Evolutionary conservation across 2,797 vertebrate species (phyloP).

Genomic region (Sylvia borin): DNA sequence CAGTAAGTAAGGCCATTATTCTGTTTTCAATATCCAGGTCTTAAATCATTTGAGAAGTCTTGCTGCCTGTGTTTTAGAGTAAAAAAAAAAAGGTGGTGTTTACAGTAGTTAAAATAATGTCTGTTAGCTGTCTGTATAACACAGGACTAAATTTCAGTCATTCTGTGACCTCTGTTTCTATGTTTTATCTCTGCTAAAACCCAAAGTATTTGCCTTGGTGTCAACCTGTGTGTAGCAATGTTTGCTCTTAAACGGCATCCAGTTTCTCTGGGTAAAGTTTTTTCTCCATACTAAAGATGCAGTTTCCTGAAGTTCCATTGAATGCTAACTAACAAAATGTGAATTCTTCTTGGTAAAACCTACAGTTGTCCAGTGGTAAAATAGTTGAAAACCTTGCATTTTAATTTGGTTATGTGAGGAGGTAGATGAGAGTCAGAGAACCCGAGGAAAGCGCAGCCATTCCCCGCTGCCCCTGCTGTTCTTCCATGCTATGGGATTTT

Average conservation of each 20-base stretch:
- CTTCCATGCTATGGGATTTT: neutral
- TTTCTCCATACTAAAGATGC: neutral
- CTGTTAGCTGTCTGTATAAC: neutral
- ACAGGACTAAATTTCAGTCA: neutral
- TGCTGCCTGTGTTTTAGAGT: neutral
- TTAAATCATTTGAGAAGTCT: neutral
- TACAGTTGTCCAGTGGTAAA: neutral
- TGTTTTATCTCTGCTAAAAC: neutral
- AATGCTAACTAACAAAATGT: neutral
- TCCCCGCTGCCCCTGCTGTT: neutral
- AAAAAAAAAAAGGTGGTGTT: neutral
- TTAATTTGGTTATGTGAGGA: accelerated
- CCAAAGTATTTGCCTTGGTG: neutral
- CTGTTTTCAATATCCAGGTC: neutral
- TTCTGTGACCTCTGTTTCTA: neutral
- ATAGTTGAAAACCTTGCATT: neutral
- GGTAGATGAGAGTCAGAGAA: neutral
- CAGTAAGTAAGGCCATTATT: neutral
- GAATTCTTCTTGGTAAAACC: neutral
- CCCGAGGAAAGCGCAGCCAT: neutral
- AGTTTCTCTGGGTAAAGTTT: neutral
- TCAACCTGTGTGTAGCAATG: neutral
- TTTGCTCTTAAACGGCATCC: neutral
- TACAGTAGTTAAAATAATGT: neutral
- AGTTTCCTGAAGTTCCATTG: neutral